Evolutionary conservation across 2,888 invertebrate genomes (phyloP), one percentile per base, ranked within the genome.

Genomic region (Phortica okadai): DNA sequence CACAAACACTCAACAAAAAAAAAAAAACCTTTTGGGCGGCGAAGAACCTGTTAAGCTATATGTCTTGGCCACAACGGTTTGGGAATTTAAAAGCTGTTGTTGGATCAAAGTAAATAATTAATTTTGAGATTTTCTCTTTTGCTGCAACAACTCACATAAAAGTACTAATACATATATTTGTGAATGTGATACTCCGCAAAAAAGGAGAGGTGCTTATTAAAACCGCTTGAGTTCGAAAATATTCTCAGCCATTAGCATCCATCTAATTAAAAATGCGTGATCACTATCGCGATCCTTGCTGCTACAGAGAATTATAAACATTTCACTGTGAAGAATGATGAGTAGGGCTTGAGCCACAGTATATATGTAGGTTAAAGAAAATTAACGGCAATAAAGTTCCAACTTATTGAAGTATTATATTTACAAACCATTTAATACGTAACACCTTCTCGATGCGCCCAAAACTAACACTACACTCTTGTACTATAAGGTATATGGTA

Each of bases 1-100:
- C 85, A 85, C 84, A 85, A 82, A 82, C 79, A 74, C 81, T 8
- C 14, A 8, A 8, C 50, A 14, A 50, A 8, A 81, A 73, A 59
- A 59, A 8, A 59, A 59, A 59, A n/a, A 1, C 25, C 6, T 21
- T 21, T 16, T 59, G 21, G 59, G 59, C 59, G 59, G 21, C 50
- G 50, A 8, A 50, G 2, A 50, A 50, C 50, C 50, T 8, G 16
- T 59, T 16, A 41, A 66, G 21, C 11, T 14, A 41, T 10, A 8
- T n/a, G 41, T 66, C 66, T 41, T 66, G 66, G 42, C 25, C 33
- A n/a, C 21, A 66, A 41, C 14, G n/a, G 42, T 64, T 66, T 66
- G 0, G 16, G 66, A 41, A 41, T 42, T 41, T 41, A 33, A 66
- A 66, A 33, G n/a, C 41, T 66, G 8, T 66, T 66, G 45, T 42